Base-by-base conservation (phyloP, 2,888 invertebrate species). In the Macrosoma leucophasiata region DNA sequence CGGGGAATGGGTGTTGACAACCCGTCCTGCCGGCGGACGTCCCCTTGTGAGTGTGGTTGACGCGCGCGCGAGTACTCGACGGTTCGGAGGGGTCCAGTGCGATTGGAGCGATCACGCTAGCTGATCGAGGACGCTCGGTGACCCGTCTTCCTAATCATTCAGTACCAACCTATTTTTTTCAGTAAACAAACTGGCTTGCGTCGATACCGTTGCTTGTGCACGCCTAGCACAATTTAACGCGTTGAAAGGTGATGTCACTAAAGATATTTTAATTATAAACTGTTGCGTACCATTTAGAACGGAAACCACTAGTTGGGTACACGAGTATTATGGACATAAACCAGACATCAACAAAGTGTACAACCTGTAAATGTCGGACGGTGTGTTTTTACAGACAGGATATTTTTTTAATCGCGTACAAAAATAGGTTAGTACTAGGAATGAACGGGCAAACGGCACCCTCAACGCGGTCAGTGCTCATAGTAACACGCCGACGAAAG, bases 401-500 rank as follows among this genome's bases (percentile, higher is more conserved):
- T n/a, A n/a, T 49, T 52, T 52, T 47, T 38, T 45, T 46, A 40
- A 43, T 43, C 48, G 50, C 50, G 55, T 48, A 61, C 58, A 64
- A 70, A 81, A 79, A 81, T 75, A 77, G 74, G 74, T 81, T 72
- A 71, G 75, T 77, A 75, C 74, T 63, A 65, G 66, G 74, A 78
- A 70, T 67, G 71, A 67, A 64, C 71, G 72, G 65, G 64, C 67
- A 73, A n/a, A 71, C 57, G 68, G 71, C 73, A 72, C 67, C 72
- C 67, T 67, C 71, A 71, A 74, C 78, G 78, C 79, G 79, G 72
- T 74, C 84, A 76, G 76, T 81, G 76, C 73, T 70, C 65, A 66
- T 69, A 69, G 58, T 78, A 75, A 77, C 71, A 79, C 82, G 82
- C 84, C 84, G 84, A 85, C 84, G 84, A 85, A 85, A 85, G 84